Percentiles rank a stretch among this genome's conserved stretches.
Evolutionary conservation across 2,797 vertebrate species (phyloP).

Genomic region (Capromys pilorides): DNA sequence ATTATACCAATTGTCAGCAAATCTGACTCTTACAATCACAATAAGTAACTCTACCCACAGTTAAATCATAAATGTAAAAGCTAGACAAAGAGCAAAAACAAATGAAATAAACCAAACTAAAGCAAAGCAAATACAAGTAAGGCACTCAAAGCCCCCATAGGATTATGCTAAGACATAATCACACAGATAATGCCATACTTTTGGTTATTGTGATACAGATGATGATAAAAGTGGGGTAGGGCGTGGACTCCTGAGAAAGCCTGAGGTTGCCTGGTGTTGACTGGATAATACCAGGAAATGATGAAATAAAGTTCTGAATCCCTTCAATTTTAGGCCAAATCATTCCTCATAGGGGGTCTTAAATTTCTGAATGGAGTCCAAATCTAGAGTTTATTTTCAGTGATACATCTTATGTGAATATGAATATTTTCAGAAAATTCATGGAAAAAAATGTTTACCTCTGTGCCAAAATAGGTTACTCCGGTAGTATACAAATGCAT

Average conservation of each 20-base stretch:
- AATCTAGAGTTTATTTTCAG: not conserved
- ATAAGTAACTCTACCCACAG: not conserved
- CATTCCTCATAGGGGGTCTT: not conserved
- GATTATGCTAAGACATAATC: not conserved
- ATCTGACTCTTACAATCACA: not conserved
- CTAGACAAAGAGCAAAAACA: not conserved
- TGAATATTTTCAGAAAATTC: not conserved
- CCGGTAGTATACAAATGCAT: not conserved
- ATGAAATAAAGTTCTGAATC: fast-evolving
- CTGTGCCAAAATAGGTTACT: not conserved
- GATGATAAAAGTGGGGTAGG: too few relatives aligned
- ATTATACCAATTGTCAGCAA: not conserved
- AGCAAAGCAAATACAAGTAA: not conserved
- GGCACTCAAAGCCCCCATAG: not conserved
- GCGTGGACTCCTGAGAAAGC: fast-evolving
- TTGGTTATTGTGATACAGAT: not conserved
- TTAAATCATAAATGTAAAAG: not conserved
- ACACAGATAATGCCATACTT: fast-evolving
- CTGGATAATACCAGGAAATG: fast-evolving
- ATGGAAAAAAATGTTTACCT: not conserved
- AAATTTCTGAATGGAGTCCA: not conserved
- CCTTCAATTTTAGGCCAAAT: not conserved
- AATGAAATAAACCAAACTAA: not conserved
- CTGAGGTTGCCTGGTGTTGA: not conserved
- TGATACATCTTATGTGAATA: not conserved